Base-by-base conservation (phyloP, 2,888 invertebrate species). In the Yponomeuta sedellus region DNA sequence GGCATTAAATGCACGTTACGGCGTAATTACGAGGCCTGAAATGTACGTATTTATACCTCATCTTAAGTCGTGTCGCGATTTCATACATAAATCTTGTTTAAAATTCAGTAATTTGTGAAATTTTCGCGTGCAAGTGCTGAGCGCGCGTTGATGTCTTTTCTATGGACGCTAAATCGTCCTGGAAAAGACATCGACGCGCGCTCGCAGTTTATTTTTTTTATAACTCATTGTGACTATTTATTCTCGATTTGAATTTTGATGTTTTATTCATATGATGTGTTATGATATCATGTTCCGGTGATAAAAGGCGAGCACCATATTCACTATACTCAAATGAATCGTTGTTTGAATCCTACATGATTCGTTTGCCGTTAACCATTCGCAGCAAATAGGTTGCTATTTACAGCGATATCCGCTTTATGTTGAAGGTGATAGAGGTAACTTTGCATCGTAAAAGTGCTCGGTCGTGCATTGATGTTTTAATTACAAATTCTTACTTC, bases 401-500 rank as follows among this genome's bases (percentile, higher is more conserved):
- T 10, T 10, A 11, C 10, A 8, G 10, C 11, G 5, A 58, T 61
- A 61, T 12, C n/a, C n/a, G n/a, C 28, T n/a, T 28, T 61, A 61
- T 28, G 8, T 28, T 12, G 16, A 28, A 16, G n/a, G n/a, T 1
- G 22, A n/a, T 34, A 61, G 16, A 34, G n/a, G 34, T 34, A 8
- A 61, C 16, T n/a, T 61, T 34, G 10, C 58, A 19, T 19, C 22
- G 65, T 20, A 0, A 16, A 11, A 19, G 40, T 44, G 39, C 40
- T 39, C 65, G 58, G 79, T 82, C 80, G 77, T 84, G 84, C 86
- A 52, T 85, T 86, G 87, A 89, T 84, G 79, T 82, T 86, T 88
- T 88, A 88, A 89, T 89, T 88, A 89, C 83, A 76, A 8, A 87
- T 86, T 81, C 85, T n/a, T 75, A 71, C 71, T 70, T 77, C 73